Conservation (phyloP, 2,113 vertebrate species). For the Chamaetylas fuelleborni region DNA sequence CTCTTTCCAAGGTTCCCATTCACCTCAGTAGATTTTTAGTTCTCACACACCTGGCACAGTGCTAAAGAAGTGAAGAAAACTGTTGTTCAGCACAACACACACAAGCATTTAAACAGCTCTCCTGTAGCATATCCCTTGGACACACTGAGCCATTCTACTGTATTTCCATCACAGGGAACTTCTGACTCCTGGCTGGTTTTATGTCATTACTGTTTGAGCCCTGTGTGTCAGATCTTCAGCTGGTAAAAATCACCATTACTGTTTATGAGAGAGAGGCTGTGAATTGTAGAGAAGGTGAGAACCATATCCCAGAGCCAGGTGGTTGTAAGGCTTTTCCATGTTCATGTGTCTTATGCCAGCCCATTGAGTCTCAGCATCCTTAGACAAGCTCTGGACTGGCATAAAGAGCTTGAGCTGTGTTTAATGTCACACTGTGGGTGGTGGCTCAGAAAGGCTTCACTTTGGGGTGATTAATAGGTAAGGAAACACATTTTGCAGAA, state of each 20-base stretch:
- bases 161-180: not conserved
- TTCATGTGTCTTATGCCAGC: not conserved
- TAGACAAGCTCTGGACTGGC: not conserved
- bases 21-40: not conserved
- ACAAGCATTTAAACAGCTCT: not conserved
- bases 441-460: not conserved
- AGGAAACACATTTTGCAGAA: not conserved
- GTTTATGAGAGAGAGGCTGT: not conserved
- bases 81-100: not conserved
- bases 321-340: not conserved
- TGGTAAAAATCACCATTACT: not conserved
- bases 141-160: not conserved
- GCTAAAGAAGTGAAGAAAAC: not conserved
- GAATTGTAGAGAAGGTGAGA: not conserved
- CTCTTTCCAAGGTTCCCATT: not conserved
- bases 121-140: not conserved
- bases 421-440: not conserved
- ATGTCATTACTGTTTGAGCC: not conserved
- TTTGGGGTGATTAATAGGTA: not conserved
- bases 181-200: not conserved
- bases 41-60: not conserved
- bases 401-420: not conserved
- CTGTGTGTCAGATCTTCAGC: not conserved
- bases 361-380: not conserved
- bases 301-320: not conserved